phyloP scores from a whole-genome alignment of 2,797 vertebrate species.

The Chaunax sp. region DNA sequence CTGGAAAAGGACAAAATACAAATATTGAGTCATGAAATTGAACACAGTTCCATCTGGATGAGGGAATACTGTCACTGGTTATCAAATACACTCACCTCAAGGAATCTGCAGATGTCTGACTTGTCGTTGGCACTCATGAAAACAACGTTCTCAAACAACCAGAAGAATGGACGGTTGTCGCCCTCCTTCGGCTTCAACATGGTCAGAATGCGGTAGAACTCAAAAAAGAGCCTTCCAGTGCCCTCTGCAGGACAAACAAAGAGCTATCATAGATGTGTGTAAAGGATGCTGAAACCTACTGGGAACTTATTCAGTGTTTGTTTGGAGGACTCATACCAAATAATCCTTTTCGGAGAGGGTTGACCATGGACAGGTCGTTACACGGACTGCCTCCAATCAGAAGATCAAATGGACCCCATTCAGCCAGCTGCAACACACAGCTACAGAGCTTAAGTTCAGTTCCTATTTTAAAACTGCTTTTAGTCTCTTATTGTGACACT shows the following conservation, averaged over 20 bases:
- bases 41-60: too few species aligned
- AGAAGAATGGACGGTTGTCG: conserved; percentile 94
- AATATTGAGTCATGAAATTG: background rate
- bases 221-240: conserved; percentile 94
- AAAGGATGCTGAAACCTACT: background rate
- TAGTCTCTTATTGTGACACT: too few species aligned
- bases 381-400: conserved; percentile 95
- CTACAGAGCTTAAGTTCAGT: background rate
- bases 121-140: conserved; percentile 93
- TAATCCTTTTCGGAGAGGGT: conserved; percentile 90
- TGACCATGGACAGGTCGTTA: conserved; percentile 92
- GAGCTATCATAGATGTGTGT: background rate
- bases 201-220: conserved; percentile 94
- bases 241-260: conserved; percentile 84
- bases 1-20: conserved; percentile 67
- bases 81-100: conserved; percentile 85
- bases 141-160: conserved; percentile 97
- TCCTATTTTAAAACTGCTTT: background rate
- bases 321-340: conserved; percentile 84
- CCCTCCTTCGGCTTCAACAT: conserved; percentile 88
- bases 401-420: conserved; percentile 97
- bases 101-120: conserved; percentile 92
- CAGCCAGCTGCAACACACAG: conserved; percentile 85
- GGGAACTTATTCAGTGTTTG: background rate
- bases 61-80: background rate